phyloP scores from a whole-genome alignment of 2,113 vertebrate species.

The Seriola aureovittata region DNA sequence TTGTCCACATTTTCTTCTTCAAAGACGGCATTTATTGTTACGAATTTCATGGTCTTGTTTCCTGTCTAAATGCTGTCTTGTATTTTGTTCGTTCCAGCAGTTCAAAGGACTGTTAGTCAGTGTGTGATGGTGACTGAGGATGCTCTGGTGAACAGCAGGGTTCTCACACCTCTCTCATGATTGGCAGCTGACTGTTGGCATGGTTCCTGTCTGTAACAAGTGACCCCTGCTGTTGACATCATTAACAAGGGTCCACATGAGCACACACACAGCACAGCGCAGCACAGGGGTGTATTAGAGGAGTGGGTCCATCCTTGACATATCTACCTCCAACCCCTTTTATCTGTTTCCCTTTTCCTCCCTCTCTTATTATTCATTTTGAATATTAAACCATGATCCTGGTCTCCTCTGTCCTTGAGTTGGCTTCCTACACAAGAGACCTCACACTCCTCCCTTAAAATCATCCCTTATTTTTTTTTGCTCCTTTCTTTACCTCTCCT shows the following conservation, averaged over 20 bases:
- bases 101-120: slow-evolving; percentile 62
- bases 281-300: slow-evolving; percentile 42
- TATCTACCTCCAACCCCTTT: slow-evolving; percentile 68
- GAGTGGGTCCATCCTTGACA: slow-evolving; percentile 65
- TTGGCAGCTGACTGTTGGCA: slow-evolving; percentile 77
- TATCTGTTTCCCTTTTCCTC: slow-evolving; percentile 62
- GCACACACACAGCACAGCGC: slow-evolving; percentile 24
- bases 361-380: slow-evolving; percentile 75
- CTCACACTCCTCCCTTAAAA: slow-evolving; percentile 47
- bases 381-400: slow-evolving; percentile 72
- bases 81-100: slow-evolving; percentile 11
- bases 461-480: slow-evolving; percentile 21
- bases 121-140: slow-evolving; percentile 50
- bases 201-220: slow-evolving; percentile 71
- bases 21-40: background rate
- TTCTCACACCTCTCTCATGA: slow-evolving; percentile 60
- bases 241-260: slow-evolving; percentile 64
- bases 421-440: slow-evolving; percentile 72
- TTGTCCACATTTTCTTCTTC: background rate
- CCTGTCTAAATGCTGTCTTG: background rate
- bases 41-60: background rate
- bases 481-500: slow-evolving; percentile 42
- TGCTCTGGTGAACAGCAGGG: slow-evolving; percentile 53
- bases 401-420: slow-evolving; percentile 80
- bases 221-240: slow-evolving; percentile 77